Conservation (phyloP, 2,888 invertebrate species). For the Apodemia zela region DNA sequence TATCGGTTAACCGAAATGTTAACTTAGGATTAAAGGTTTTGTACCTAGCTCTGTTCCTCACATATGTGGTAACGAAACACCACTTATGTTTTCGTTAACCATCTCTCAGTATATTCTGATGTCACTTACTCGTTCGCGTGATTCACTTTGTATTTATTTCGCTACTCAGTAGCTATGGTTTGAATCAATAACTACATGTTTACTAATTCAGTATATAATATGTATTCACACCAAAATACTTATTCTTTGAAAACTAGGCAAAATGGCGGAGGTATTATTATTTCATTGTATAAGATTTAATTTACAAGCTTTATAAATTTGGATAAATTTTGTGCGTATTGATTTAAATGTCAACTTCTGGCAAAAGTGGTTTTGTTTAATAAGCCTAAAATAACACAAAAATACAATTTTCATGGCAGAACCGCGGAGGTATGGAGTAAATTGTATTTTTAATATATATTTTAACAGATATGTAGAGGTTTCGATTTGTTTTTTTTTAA, state of each 20-base stretch:
- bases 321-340: background rate
- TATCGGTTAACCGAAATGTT: background rate
- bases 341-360: background rate
- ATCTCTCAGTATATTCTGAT: too few species aligned
- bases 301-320: background rate
- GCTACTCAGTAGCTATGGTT: too few species aligned
- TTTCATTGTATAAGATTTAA: background rate
- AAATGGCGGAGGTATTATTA: background rate
- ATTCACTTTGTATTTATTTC: too few species aligned
- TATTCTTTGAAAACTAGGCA: background rate
- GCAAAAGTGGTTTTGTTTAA: background rate
- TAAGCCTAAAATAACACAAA: background rate
- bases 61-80: too few species aligned
- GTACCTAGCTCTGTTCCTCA: too few species aligned
- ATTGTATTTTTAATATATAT: slow-evolving; percentile 25
- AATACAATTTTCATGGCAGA: slow-evolving; percentile 16
- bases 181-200: background rate
- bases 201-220: background rate
- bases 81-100: too few species aligned
- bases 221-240: slow-evolving; percentile 1
- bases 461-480: slow-evolving; percentile 33
- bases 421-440: slow-evolving; percentile 14
- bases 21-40: too few species aligned
- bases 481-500: slow-evolving; percentile 21
- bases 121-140: too few species aligned